phyloP scores from a whole-genome alignment of 2,113 vertebrate genomes.

The Chascanopsetta lugubris region DNA sequence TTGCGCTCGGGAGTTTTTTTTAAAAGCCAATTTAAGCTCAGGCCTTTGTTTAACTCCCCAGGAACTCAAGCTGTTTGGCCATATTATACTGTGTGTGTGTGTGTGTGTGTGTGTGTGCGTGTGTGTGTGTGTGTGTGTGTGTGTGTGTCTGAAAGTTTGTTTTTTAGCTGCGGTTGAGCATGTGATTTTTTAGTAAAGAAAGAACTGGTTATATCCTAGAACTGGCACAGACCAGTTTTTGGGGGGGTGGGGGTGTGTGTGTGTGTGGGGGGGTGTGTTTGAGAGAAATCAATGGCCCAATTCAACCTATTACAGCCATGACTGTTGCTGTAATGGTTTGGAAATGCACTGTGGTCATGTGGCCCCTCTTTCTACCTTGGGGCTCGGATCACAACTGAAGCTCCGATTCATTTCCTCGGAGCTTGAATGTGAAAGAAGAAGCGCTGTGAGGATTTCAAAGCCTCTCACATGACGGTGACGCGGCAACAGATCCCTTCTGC shows the following conservation, averaged over 20 bases:
- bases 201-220: conserved; percentile 46
- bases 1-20: conserved; percentile 68
- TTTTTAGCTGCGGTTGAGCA: conserved; percentile 49
- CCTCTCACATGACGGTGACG: conserved; percentile 66
- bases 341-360: conserved; percentile 76
- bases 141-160: conserved; percentile 28
- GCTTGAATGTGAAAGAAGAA: conserved; percentile 67
- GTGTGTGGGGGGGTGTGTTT: conserved; percentile 51
- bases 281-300: conserved; percentile 71
- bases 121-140: conserved; percentile 34
- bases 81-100: conserved; percentile 40
- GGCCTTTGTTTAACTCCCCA: conserved; percentile 70
- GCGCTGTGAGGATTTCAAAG: conserved; percentile 65
- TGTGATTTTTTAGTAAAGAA: conserved; percentile 65
- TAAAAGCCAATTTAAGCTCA: conserved; percentile 74
- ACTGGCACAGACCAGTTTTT: conserved; percentile 56
- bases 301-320: conserved; percentile 74
- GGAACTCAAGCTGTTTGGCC: conserved; percentile 57
- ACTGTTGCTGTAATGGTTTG: conserved; percentile 75
- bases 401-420: conserved; percentile 65
- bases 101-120: conserved; percentile 23
- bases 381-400: conserved; percentile 69
- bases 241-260: conserved; percentile 26
- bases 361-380: conserved; percentile 67
- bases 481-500: conserved; percentile 51